These are phyloP conservation scores for Trachelus stipa DNA, from an alignment of 2,888 invertebrate genomes.

Conservation along the genomic window DNA sequence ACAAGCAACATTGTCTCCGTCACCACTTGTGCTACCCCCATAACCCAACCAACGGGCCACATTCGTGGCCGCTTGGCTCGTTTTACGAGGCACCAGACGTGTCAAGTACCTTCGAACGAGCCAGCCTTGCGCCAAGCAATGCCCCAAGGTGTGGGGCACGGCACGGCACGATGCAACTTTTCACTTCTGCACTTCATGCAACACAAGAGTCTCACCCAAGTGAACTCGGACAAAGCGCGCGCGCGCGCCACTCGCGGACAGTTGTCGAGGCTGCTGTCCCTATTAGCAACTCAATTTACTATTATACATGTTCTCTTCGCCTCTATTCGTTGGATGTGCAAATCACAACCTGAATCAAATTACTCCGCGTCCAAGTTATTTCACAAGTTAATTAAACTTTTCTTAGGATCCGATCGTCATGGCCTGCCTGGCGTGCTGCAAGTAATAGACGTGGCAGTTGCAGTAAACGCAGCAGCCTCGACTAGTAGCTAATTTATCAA, in stretches of 20 bases:
- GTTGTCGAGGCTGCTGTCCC: neutral
- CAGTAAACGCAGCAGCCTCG: neutral
- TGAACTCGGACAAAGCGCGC: no score
- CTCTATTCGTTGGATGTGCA: neutral
- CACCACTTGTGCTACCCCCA: slow-evolving; percentile 63
- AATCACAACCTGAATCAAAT: neutral
- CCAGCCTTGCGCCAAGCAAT: slow-evolving; percentile 20
- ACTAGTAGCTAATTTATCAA: neutral
- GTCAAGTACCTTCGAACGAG: slow-evolving; percentile 7
- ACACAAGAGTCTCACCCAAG: slow-evolving; percentile 27
- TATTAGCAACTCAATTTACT: no score
- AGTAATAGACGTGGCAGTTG: neutral
- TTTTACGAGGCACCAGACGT: slow-evolving; percentile 7
- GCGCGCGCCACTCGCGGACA: no score
- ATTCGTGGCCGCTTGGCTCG: slow-evolving; percentile 41
- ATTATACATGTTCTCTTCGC: neutral
- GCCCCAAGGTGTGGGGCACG: slow-evolving; percentile 40
- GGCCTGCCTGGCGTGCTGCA: neutral
- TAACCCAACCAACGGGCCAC: slow-evolving; percentile 44
- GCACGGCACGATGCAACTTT: slow-evolving; percentile 12
- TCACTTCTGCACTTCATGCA: slow-evolving; percentile 51
- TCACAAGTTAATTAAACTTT: neutral
- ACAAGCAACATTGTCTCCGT: slow-evolving; percentile 66
- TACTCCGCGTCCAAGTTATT: neutral
- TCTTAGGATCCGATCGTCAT: neutral